Base-by-base conservation (phyloP, 2,113 vertebrate species). In the Solea senegalensis region DNA sequence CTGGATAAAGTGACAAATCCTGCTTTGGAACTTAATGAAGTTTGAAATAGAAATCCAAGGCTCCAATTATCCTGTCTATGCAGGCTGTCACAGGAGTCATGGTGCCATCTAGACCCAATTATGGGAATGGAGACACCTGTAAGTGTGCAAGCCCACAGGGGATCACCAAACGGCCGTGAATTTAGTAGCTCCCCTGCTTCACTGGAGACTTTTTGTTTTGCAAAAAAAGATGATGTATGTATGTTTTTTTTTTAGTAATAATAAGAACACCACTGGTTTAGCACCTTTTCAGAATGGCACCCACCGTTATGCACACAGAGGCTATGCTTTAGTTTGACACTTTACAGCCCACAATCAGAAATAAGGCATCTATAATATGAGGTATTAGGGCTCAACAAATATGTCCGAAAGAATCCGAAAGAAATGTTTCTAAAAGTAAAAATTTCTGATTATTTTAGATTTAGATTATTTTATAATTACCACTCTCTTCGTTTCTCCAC, bases 21-120 rank as follows among this genome's bases (percentile, higher is more conserved):
- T 63, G 78, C 83, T 89, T 91, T 87, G 82, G 86, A 90, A 93
- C 85, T 84, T 92, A 92, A 93, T 91, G 91, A 92, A 74, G 86
- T 93, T 92, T 93, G 91, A 93, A 93, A 92, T 92, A 75, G 87
- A 91, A 39, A 90, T 87, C 84, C 48, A 50, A 74, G 80, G 85
- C 85, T 76, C 82, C 90, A 90, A 91, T 92, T 89, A 93, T 88
- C 86, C 82, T 74, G 63, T 90, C 84, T 61, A 69, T 49, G 76
- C 77, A 60, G 69, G 77, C 87, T 90, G 88, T 90, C 84, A 86
- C 53, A 65, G 88, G 87, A 89, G 89, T 76, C 80, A 88, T 86
- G 85, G 66, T 69, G 78, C 78, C 79, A 86, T 86, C 78, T 44
- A 76, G 69, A 71, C 74, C 76, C 86, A 88, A 88, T 93, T 86